Conservation (phyloP, 2,888 invertebrate species). For the Reticulitermes lucifugus region DNA sequence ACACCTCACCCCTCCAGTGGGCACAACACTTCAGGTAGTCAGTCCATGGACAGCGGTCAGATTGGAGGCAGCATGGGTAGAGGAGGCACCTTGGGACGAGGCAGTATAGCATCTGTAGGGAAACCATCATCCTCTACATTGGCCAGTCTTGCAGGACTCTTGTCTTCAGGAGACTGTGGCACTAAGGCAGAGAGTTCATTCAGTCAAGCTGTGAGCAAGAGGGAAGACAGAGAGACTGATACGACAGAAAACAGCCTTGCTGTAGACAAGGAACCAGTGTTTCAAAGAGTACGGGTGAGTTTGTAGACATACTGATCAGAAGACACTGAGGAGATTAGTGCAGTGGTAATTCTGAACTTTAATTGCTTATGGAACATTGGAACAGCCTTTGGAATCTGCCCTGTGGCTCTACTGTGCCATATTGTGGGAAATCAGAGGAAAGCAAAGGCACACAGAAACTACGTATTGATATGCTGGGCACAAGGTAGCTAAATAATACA, state of each 20-base stretch:
- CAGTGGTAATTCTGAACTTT: too few species aligned
- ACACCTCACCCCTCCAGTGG: slow-evolving; percentile 58
- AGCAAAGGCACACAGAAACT: too few species aligned
- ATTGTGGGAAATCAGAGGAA: too few species aligned
- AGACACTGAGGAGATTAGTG: background rate
- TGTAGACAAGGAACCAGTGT: slow-evolving; percentile 63
- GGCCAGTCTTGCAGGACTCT: slow-evolving; percentile 85
- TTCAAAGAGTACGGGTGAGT: slow-evolving; percentile 70
- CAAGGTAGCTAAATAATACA: too few species aligned
- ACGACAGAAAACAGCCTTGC: background rate
- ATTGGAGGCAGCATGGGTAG: slow-evolving; percentile 64
- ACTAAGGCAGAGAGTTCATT: slow-evolving; percentile 34
- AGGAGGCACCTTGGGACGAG: slow-evolving; percentile 74
- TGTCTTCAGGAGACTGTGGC: slow-evolving; percentile 60
- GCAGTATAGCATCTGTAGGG: slow-evolving; percentile 85
- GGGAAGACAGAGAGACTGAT: slow-evolving; percentile 44
- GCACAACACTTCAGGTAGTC: slow-evolving; percentile 66
- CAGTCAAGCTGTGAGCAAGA: slow-evolving; percentile 35
- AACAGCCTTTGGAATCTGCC: too few species aligned
- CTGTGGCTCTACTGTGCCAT: too few species aligned
- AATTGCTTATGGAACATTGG: too few species aligned
- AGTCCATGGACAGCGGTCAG: slow-evolving; percentile 67
- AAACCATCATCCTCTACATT: slow-evolving; percentile 90
- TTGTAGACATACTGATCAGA: too few species aligned
- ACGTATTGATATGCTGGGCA: too few species aligned